phyloP scores from a whole-genome alignment of 2,888 invertebrate species.

The Toxonevra muliebris region DNA sequence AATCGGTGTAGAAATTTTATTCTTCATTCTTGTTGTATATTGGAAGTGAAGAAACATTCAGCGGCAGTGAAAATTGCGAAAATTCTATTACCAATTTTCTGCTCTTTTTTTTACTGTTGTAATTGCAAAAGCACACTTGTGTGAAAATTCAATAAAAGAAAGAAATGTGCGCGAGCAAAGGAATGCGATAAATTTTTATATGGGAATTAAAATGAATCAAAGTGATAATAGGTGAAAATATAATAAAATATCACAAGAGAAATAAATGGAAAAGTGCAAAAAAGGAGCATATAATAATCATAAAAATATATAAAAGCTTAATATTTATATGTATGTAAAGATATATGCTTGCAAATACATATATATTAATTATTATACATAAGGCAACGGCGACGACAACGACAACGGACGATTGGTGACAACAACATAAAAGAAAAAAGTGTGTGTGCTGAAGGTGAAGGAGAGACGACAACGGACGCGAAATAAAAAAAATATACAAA shows the following conservation, averaged over 20 bases:
- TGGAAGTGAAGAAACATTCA: constrained; percentile 6
- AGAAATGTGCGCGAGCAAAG: constrained; percentile 29
- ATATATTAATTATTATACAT: not conserved
- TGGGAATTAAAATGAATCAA: not conserved
- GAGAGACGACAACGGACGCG: not conserved
- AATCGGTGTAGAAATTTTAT: not conserved
- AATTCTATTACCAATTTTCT: no score
- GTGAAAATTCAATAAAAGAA: constrained; percentile 10
- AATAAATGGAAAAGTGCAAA: no score
- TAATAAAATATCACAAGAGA: no score
- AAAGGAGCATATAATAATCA: no score
- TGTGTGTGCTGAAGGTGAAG: not conserved
- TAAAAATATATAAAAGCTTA: no score
- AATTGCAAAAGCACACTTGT: not conserved
- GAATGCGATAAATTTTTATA: constrained; percentile 30
- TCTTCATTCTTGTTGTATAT: constrained; percentile 20
- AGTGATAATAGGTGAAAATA: not conserved
- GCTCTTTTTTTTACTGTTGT: not conserved
- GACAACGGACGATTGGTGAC: constrained; percentile 8
- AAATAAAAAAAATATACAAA: not conserved
- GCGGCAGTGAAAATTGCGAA: not conserved
- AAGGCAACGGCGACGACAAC: constrained; percentile 1
- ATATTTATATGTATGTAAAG: no score
- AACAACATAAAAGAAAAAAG: constrained; percentile 4
- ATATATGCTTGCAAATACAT: no score